Base-by-base conservation (phyloP, 2,113 vertebrate genomes). In the Prolemur simus region DNA sequence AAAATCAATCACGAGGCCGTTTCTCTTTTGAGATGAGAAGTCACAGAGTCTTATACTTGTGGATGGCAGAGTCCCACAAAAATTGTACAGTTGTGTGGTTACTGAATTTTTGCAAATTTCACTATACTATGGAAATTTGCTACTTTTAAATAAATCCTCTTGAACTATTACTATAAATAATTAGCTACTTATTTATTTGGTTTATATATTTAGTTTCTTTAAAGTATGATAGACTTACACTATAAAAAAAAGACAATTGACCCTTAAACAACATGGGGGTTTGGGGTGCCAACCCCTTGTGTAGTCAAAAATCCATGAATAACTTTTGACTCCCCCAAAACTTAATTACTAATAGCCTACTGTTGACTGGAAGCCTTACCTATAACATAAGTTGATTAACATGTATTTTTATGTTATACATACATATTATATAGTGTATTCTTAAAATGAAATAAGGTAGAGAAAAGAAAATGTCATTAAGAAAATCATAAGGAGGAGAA, bases 111-210 rank as follows among this genome's bases (percentile, higher is more conserved):
- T 52, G 1, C 56, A 58, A 89, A 63, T 68, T 81, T 85, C 14
- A 73, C 11, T 83, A 8, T 23, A 49, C 13, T 20, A 77, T 42
- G 8, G 11, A 8, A 64, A 80, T 37, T 80, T 73, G 8, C 9
- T 80, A n/a, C 73, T 88, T 89, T 93, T 34, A 52, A 90, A 63
- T 69, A 93, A 82, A 49, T 83, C 11, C 32, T 87, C 52, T 87
- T 87, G 6, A 68, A 56, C 17, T n/a, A 1, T 84, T 73, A 52
- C 45, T 68, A 64, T 17, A 81, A 92, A 93, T 95, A 73, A 56
- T 80, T 92, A 84, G 34, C 5, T 76, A 58, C 56, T 81, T 11
- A 60, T 63, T 77, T 60, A n/a, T 63, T 86, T 77, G 15, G 18
- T 63, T 60, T 60, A 27, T 81, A 17, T 63, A 32, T 68, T 64